Base-by-base conservation (phyloP, 2,113 vertebrate species). In the Formicarius rufipectus region DNA sequence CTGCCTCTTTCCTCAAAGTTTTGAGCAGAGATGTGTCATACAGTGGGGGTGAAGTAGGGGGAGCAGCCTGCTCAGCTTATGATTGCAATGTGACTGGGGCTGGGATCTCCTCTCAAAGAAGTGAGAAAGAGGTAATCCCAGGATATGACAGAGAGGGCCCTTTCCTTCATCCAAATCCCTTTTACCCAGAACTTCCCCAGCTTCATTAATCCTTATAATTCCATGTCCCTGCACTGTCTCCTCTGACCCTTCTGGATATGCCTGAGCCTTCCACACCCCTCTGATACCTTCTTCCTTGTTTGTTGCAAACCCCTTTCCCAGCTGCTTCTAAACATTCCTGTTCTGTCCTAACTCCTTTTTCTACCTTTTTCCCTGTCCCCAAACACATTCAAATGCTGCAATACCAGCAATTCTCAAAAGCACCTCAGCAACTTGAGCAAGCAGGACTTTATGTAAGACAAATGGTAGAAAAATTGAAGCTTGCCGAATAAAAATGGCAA, bases 121-220 rank as follows among this genome's bases (percentile, higher is more conserved):
- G 14, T 23, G 55, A 81, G 42, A 74, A 68, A 63, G 35, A 62
- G 5, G 39, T 86, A 75, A 39, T 75, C 39, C 44, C 33, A 47
- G 56, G 42, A 30, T 50, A 59, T 14, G 52, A 50, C 74, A 95
- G 82, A 87, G 19, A 56, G 33, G 52, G 21, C 21, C 82, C 74
- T 68, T 93, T 90, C 71, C 59, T 69, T 95, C 85, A 75, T 42
- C 45, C 56, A 74, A 81, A 95, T 71, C 78, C 69, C 30, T 67
- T 87, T 74, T 90, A 87, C 39, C 64, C 66, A 85, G 74, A 82
- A 79, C 21, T 14, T 87, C 30, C 39, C 39, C 62, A 82, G n/a
- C 15, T 75, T 18, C 42, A 75, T 68, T 95, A 93, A 90, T 93
- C 78, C 85, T 81, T 81, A 37, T 87, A 94, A 92, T 75, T 72